phyloP scores from a whole-genome alignment of 64 coral and sea anemone species.

The Platygyra sinensis region DNA sequence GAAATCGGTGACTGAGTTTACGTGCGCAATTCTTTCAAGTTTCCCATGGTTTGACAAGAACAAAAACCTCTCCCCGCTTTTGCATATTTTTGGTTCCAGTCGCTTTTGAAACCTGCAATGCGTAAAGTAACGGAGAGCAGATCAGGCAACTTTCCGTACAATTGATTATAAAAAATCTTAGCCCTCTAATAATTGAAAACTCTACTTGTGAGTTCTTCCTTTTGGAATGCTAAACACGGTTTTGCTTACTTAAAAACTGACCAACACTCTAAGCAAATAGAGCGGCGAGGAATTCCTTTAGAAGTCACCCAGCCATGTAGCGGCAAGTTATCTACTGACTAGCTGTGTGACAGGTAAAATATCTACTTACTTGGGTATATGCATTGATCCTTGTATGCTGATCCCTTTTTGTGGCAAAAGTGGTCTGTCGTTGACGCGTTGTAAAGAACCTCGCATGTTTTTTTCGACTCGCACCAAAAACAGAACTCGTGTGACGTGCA shows the following conservation, averaged over 20 bases:
- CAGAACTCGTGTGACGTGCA: conserved; percentile 27
- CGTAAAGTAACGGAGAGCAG: neutral
- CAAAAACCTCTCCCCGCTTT: neutral
- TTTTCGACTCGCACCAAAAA: conserved; percentile 48
- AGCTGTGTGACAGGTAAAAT: neutral
- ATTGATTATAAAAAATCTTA: neutral
- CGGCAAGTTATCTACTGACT: conserved; percentile 6
- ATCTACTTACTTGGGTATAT: conserved; percentile 54
- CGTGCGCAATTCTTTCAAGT: neutral
- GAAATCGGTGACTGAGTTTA: neutral
- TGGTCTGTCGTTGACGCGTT: neutral
- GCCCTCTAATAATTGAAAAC: neutral
- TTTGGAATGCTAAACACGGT: neutral
- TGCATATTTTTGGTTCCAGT: conserved; percentile 1
- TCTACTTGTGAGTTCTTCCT: neutral
- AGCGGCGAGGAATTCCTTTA: conserved; percentile 37
- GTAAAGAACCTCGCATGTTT: conserved; percentile 24
- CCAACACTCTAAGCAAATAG: neutral
- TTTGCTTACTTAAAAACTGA: neutral
- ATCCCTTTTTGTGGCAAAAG: neutral
- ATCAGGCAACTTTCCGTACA: neutral
- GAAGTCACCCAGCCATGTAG: conserved; percentile 24
- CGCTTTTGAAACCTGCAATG: neutral
- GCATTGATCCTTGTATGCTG: conserved; percentile 33
- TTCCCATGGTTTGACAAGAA: neutral